Base-by-base conservation (phyloP, 2,113 vertebrate species). In the Lates calcarifer region DNA sequence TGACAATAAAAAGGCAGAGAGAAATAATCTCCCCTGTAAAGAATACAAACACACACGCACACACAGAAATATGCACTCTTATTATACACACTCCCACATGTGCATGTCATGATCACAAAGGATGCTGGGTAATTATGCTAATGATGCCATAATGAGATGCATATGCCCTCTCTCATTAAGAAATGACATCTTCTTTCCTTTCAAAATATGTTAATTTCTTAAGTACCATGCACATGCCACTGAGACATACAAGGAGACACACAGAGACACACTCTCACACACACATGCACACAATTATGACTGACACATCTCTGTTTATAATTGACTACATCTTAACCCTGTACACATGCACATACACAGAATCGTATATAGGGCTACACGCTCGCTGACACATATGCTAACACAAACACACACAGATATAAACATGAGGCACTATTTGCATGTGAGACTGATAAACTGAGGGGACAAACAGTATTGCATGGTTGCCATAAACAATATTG, bases 81-180 rank as follows among this genome's bases (percentile, higher is more conserved):
- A 61, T 39, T 14, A 61, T 17, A 75, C 1, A n/a, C 77, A 72
- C 49, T 79, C 68, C 24, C 80, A 88, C 87, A 73, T 79, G 62
- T 86, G 80, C 37, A 1, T 92, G 88, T 90, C 87, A 89, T 86
- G 79, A 87, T 92, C 86, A 92, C 90, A 93, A 94, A 91, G 89
- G 85, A 91, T 87, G 84, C 81, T 90, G 88, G 89, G 81, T 93
- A 92, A 94, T 93, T 90, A 92, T 93, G 90, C 81, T 91, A 94
- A 95, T 91, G 74, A 86, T 20, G 55, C 29, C 14, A 73, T 90
- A 94, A 93, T 93, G 85, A 95, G 82, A 94, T 94, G 92, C 91
- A 88, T 67, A 80, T 90, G 90, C 86, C 86, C 85, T 86, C 83
- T 84, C 84, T 92, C 89, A 93, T 91, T 92, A 91, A 86, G 86